phyloP scores from a whole-genome alignment of 2,797 vertebrate species.

The Gymnoscopelus microlampas region DNA sequence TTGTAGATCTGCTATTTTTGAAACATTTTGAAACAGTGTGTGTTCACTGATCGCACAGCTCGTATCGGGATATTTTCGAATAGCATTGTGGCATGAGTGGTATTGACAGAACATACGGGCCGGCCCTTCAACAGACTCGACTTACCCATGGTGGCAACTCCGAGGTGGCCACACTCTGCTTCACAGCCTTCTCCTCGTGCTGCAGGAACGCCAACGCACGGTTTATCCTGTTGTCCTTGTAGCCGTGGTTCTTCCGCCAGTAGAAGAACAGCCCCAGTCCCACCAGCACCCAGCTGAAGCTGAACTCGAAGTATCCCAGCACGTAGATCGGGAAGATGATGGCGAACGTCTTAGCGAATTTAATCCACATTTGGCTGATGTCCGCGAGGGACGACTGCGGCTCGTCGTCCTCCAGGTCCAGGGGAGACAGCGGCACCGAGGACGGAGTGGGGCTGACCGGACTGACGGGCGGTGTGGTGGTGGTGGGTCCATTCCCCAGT shows the following conservation, averaged over 20 bases:
- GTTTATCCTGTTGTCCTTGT: constrained; percentile 80
- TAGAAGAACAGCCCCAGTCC: constrained; percentile 88
- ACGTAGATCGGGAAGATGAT: constrained; percentile 92
- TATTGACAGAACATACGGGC: too few species aligned
- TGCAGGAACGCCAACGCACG: constrained; percentile 89
- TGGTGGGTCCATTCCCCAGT: constrained; percentile 40
- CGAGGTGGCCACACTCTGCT: constrained; percentile 77
- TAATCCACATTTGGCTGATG: constrained; percentile 85
- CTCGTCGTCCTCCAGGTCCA: constrained; percentile 44
- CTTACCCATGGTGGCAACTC: constrained; percentile 96
- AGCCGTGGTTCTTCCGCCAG: constrained; percentile 82
- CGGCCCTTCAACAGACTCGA: constrained; percentile 33
- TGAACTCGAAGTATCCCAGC: constrained; percentile 93
- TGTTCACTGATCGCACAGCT: too few species aligned
- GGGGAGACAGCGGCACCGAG: constrained; percentile 30
- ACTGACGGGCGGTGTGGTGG: constrained; percentile 6
- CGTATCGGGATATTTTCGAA: too few species aligned
- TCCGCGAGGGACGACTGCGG: constrained; percentile 74
- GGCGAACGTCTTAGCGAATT: constrained; percentile 91
- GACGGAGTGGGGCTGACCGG: constrained; percentile 15
- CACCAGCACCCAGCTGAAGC: constrained; percentile 96
- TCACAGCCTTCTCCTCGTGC: constrained; percentile 84
- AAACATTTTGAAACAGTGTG: too few species aligned
- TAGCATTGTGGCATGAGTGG: too few species aligned
- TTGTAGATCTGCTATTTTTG: too few species aligned